Evolutionary conservation across 2,888 invertebrate genomes (phyloP).

Genomic region (Cenopis cana): DNA sequence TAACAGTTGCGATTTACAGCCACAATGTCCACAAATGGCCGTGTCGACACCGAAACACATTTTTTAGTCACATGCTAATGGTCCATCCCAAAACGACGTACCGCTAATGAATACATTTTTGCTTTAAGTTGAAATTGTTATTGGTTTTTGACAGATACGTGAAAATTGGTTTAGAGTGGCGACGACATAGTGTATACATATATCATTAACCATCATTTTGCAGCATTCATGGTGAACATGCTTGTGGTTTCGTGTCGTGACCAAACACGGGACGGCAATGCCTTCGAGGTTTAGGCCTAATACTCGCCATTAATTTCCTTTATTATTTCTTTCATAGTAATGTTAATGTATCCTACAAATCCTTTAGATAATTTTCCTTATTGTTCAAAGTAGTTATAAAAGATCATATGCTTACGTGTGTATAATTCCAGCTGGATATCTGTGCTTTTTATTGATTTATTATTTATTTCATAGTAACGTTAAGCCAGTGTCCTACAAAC

Average conservation of each 20-base stretch:
- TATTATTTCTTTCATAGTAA: too few relatives aligned
- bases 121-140: slow-evolving; percentile 58
- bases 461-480: too few relatives aligned
- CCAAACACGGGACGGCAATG: background rate
- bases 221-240: slow-evolving; percentile 14
- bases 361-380: too few relatives aligned
- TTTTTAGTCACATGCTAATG: slow-evolving; percentile 68
- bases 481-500: too few relatives aligned
- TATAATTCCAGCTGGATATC: too few relatives aligned
- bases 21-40: slow-evolving; percentile 17
- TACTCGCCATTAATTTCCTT: too few relatives aligned
- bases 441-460: too few relatives aligned
- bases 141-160: slow-evolving; percentile 65
- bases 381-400: too few relatives aligned
- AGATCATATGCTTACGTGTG: too few relatives aligned
- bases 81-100: slow-evolving; percentile 57
- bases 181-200: slow-evolving; percentile 43
- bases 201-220: slow-evolving; percentile 34
- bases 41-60: slow-evolving; percentile 54
- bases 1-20: slow-evolving; percentile 10
- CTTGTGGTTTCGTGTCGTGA: slow-evolving; percentile 2
- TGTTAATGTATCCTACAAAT: too few relatives aligned
- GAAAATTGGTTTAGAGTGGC: slow-evolving; percentile 65
- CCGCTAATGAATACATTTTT: slow-evolving; percentile 70
- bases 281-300: background rate